A percentile compares a stretch with the other conserved stretches of the same genome.
These are phyloP conservation scores for Palythoa grandis DNA, from an alignment of 92 coral and sea anemone genomes.

Conservation along the genomic window DNA sequence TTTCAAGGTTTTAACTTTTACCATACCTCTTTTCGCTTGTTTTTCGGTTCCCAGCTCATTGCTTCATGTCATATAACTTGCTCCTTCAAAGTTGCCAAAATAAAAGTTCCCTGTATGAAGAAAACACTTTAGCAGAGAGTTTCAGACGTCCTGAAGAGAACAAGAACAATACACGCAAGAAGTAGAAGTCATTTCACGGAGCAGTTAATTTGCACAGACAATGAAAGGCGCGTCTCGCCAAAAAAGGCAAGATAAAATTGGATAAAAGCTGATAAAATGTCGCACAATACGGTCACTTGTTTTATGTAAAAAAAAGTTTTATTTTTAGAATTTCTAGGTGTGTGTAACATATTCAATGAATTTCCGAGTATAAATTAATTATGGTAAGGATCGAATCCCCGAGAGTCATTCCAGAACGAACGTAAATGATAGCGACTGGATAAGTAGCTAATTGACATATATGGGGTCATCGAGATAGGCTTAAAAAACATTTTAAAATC, in stretches of 20 bases:
- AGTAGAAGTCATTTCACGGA: not conserved
- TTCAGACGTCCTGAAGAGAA: not conserved
- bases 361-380: not conserved
- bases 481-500: too few relatives aligned
- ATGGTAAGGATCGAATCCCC: not conserved
- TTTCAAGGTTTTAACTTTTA: not conserved
- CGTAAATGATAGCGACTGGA: too few relatives aligned
- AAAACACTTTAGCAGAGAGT: not conserved
- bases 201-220: not conserved
- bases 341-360: not conserved
- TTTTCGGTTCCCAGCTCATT: conserved; percentile 3
- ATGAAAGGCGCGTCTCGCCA: conserved; percentile 20
- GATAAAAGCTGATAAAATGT: not conserved
- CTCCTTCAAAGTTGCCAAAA: not conserved
- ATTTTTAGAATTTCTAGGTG: conserved; percentile 4
- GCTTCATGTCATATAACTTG: not conserved
- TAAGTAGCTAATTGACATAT: too few relatives aligned
- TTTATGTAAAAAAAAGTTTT: not conserved
- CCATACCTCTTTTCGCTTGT: not conserved
- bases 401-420: too few relatives aligned
- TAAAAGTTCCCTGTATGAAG: not conserved
- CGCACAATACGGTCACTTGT: not conserved
- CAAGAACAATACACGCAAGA: not conserved
- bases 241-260: conserved; percentile 14
- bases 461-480: too few relatives aligned